Conservation (phyloP, 2,113 vertebrate species). For the Neogobius melanostomus region DNA sequence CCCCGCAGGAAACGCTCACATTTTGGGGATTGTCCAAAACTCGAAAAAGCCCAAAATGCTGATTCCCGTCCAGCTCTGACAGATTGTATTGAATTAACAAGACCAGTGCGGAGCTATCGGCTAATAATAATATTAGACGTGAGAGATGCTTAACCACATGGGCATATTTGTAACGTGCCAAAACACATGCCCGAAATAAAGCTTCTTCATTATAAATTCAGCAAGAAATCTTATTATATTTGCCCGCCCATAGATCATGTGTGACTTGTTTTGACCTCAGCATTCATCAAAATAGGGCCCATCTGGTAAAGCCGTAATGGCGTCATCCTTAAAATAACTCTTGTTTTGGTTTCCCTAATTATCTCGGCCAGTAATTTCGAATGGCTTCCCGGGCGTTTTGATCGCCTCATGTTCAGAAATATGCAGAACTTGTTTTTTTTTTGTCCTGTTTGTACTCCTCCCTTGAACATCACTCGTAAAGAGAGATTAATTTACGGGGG, state of each 20-base stretch:
- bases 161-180: not conserved
- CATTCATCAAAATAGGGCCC: conserved; percentile 1
- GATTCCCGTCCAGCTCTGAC: not conserved
- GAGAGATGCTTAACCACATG: not conserved
- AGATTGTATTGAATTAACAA: not conserved
- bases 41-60: not conserved
- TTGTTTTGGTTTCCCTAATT: not conserved
- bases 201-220: conserved; percentile 5
- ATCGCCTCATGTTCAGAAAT: not conserved
- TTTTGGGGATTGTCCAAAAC: not conserved
- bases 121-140: not conserved
- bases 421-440: not conserved
- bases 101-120: not conserved
- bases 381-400: not conserved
- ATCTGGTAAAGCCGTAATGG: conserved; percentile 8
- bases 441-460: not conserved
- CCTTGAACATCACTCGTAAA: not conserved
- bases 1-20: not conserved
- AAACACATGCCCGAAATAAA: not conserved
- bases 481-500: not conserved
- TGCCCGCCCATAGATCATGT: not conserved
- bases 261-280: not conserved
- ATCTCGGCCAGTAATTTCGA: not conserved
- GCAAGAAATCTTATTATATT: not conserved
- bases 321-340: not conserved